Base-by-base conservation (phyloP, 2,888 invertebrate species). In the Notodonta ziczac region DNA sequence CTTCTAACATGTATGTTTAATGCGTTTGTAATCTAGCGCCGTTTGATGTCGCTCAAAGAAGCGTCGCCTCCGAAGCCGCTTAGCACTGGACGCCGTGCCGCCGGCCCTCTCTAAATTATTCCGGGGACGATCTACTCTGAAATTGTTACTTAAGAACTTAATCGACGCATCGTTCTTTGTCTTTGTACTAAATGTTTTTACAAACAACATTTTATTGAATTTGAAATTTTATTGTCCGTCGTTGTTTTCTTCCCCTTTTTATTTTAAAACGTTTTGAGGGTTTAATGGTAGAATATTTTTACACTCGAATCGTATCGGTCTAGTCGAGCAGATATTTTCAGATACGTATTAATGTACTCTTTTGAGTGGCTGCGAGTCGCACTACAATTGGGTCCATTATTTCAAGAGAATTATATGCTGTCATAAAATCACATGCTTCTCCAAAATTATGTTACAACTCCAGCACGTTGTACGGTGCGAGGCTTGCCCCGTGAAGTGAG, bases 1-100 rank as follows among this genome's bases (percentile, higher is more conserved):
- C 82, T 84, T 81, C 76, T 78, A 69, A 73, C 84, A 86, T 88
- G 88, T 90, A 88, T 90, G 90, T 90, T 90, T 90, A 89, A 90
- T 90, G 89, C 81, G 81, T 82, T 82, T 78, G 79, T 84, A 86
- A 85, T 87, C 85, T 83, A 62, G 69, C 83, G 82, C 86, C 86
- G 84, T 90, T 92, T 92, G 90, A 91, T 90, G 88, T 90, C 74
- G 72, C 69, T 83, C 81, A 83, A 85, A 86, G 84, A 73, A 67
- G 68, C 77, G 76, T 79, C 87, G 83, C 85, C 86, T 86, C 69
- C 65, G 66, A 82, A 83, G 84, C 78, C 74, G 81, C 87, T 89
- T 85, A 85, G 63, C 74, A 76, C 80, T 79, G 82, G 85, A 84
- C 84, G 67, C 57, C 24, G 24, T 24, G 24, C 61, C 50, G 56